A percentile compares a stretch with the other conserved stretches of the same genome.
These are phyloP conservation scores for Cecropterus lyciades DNA, from an alignment of 1,140 invertebrate species.

Conservation along the genomic window DNA sequence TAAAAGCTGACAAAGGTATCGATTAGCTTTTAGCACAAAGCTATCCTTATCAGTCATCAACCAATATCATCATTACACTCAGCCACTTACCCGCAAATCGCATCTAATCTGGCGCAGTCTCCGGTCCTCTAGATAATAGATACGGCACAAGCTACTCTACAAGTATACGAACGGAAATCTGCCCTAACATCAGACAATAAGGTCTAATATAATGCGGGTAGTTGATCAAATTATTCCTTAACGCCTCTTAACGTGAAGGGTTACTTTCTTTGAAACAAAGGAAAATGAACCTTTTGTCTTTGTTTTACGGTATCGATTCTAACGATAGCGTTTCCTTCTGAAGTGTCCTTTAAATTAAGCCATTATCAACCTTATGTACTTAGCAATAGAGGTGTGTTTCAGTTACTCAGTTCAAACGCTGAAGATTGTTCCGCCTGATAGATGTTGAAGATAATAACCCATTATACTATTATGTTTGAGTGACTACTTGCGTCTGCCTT, in stretches of 20 bases:
- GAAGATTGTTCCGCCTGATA: constrained; percentile 13
- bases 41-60: constrained; percentile 25
- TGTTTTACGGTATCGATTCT: constrained; percentile 11
- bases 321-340: background rate
- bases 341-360: background rate
- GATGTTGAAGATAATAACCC: constrained; percentile 26
- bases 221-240: constrained; percentile 38
- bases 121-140: constrained; percentile 36
- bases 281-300: constrained; percentile 19
- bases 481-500: constrained; percentile 11
- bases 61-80: constrained; percentile 38
- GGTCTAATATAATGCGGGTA: constrained; percentile 14
- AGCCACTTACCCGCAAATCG: constrained; percentile 17
- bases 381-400: background rate
- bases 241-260: constrained; percentile 36
- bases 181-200: constrained; percentile 8
- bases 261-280: constrained; percentile 33
- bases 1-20: constrained; percentile 18
- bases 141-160: constrained; percentile 37
- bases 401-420: background rate
- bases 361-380: constrained; percentile 11
- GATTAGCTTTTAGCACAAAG: constrained; percentile 28
- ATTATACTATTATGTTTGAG: constrained; percentile 35
- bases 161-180: constrained; percentile 17
- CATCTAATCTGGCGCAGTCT: constrained; percentile 36